A percentile compares a stretch with the other conserved stretches of the same genome.
phyloP scores from a whole-genome alignment of 2,113 vertebrate genomes.

The Sialia sialis region DNA sequence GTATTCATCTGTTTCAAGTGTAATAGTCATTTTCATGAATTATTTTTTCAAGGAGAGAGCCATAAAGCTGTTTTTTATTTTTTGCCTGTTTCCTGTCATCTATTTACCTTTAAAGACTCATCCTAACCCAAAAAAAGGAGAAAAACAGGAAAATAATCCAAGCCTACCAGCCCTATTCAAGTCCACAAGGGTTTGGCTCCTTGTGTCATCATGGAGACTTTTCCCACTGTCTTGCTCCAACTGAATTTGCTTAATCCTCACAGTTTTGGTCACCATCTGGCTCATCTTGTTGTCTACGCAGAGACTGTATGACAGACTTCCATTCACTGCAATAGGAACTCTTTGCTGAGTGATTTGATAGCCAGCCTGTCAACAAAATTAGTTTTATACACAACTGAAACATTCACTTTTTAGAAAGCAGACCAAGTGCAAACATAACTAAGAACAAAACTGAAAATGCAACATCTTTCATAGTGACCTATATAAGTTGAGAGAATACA shows the following conservation, averaged over 20 bases:
- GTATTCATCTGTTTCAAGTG: neutral
- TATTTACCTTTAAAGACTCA: neutral
- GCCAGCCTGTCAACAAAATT: slow-evolving; percentile 81
- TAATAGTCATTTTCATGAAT: neutral
- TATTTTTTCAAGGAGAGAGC: neutral
- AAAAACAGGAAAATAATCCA: neutral
- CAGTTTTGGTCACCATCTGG: slow-evolving; percentile 77
- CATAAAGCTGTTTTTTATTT: neutral
- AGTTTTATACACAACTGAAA: neutral
- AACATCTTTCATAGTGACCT: neutral
- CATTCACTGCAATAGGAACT: slow-evolving; percentile 86
- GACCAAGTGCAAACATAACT: neutral
- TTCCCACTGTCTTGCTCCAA: slow-evolving; percentile 98
- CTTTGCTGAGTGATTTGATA: slow-evolving; percentile 98
- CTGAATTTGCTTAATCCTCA: slow-evolving; percentile 91
- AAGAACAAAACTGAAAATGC: neutral
- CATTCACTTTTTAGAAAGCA: neutral
- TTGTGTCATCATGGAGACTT: slow-evolving; percentile 88
- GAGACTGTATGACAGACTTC: slow-evolving; percentile 79
- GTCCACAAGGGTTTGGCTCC: slow-evolving; percentile 88
- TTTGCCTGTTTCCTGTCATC: neutral
- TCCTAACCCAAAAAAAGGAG: neutral
- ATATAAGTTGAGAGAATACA: neutral
- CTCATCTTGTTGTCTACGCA: slow-evolving; percentile 68
- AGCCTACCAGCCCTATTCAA: slow-evolving; percentile 91